Evolutionary conservation across 2,797 vertebrate genomes (phyloP), one percentile per base, ranked within the genome.

Genomic region (Hyperoplus immaculatus): DNA sequence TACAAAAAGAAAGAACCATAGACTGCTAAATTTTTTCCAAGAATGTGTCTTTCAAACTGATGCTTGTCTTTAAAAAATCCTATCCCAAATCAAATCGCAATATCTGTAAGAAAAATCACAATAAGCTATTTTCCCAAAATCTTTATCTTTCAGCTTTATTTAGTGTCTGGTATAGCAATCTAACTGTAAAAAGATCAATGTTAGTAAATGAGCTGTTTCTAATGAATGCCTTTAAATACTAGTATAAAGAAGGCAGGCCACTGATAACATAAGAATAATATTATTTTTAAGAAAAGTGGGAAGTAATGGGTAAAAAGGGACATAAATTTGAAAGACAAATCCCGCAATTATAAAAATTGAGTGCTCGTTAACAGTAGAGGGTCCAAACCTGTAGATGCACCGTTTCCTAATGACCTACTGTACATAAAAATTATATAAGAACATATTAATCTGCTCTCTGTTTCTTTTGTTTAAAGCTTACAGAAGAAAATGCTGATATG

Each of bases 391-490:
- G 49, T 15, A 43, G 8, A 36, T 64, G 67, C 51, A 73, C 45
- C 63, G 15, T 61, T 39, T 41, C 61, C 8, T 64, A 3, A 58
- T 47, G 75, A 43, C 59, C 75, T 69, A n/a, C 79, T 76, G 75
- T 67, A 82, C 55, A 83, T 87, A 83, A 77, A 81, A 72, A 64
- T 64, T 66, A 80, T 83, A 78, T 76, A 75, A 66, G 68, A 61
- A 69, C 58, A 42, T 41, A 49, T 62, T 65, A n/a, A 80, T 59
- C 51, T 58, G 21, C 55, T 75, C 46, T 54, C 11, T 10, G 18
- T 76, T 55, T 57, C 7, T 72, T 39, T 72, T 71, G 61, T 67
- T 77, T 36, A 49, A 59, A 61, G 39, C 45, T 36, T 29, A 56
- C 66, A 76, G 36, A 69, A 49, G 38, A 83, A 85, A 86, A 61